Percentiles rank a stretch among this genome's conserved stretches.
phyloP scores from a whole-genome alignment of 1,140 invertebrate genomes.

The Watersipora subatra region DNA sequence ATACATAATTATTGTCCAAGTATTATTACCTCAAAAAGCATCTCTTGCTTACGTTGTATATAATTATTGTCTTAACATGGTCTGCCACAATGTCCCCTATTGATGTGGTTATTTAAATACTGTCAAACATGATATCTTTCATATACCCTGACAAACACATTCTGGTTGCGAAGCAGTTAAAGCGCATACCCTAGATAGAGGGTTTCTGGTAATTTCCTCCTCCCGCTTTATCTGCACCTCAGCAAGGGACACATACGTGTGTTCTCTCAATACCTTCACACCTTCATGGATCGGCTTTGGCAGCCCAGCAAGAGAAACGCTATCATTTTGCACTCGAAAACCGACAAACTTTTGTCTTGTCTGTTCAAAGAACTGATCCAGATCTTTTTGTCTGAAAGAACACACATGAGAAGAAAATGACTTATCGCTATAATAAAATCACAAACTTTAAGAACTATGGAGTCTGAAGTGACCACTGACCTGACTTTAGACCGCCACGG shows the following conservation, averaged over 20 bases:
- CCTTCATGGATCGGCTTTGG: conserved; percentile 90
- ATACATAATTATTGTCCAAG: too few relatives aligned
- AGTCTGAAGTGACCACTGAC: too few relatives aligned
- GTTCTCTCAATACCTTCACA: conserved; percentile 67
- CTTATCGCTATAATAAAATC: neutral
- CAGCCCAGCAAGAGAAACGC: conserved; percentile 70
- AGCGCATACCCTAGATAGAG: conserved; percentile 42
- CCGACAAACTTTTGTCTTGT: conserved; percentile 89
- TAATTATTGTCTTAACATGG: too few relatives aligned
- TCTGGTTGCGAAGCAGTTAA: too few relatives aligned
- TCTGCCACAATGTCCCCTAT: too few relatives aligned
- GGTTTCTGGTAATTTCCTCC: conserved; percentile 44
- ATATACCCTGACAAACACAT: too few relatives aligned
- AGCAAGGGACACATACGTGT: conserved; percentile 43
- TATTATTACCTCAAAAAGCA: too few relatives aligned
- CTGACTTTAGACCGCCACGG: conserved; percentile 89
- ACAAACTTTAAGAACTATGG: too few relatives aligned
- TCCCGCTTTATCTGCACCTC: conserved; percentile 45
- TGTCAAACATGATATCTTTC: too few relatives aligned
- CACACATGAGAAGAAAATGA: neutral
- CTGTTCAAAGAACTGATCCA: conserved; percentile 73
- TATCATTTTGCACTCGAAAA: conserved; percentile 56
- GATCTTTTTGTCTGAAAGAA: conserved; percentile 30
- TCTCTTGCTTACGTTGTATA: too few relatives aligned
- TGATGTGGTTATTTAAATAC: too few relatives aligned